Evolutionary conservation across 2,113 vertebrate species (phyloP).

Genomic region (Ciconia boyciana): DNA sequence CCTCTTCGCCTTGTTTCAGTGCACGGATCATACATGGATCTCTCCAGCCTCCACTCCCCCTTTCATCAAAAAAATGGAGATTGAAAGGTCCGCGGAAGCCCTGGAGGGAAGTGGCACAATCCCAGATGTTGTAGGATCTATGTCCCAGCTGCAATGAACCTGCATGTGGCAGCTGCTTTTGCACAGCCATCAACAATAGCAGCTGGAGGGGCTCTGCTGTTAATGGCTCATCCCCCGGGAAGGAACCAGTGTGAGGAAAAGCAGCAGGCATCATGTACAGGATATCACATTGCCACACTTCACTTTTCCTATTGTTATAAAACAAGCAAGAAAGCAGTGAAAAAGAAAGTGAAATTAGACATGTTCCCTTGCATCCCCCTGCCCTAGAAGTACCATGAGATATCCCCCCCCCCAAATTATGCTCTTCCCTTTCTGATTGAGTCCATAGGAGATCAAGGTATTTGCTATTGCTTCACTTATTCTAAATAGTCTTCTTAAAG

Average conservation of each 20-base stretch:
- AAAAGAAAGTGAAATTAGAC: constrained; percentile 20
- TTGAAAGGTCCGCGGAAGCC: neutral
- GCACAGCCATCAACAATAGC: neutral
- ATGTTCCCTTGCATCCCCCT: neutral
- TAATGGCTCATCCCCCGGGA: neutral
- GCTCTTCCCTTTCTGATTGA: neutral
- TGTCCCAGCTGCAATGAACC: neutral
- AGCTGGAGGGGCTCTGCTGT: constrained; percentile 45
- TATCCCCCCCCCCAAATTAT: neutral
- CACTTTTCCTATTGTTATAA: constrained; percentile 30
- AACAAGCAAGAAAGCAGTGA: neutral
- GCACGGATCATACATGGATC: neutral
- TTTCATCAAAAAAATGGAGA: neutral
- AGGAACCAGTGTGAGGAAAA: constrained; percentile 11
- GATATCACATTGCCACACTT: neutral
- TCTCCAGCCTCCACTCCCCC: neutral
- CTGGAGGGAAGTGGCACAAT: constrained; percentile 8
- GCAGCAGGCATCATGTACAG: neutral
- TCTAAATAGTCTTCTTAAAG: constrained; percentile 15
- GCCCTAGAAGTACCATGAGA: neutral
- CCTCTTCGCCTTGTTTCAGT: neutral
- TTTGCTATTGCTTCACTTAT: constrained; percentile 25
- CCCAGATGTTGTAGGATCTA: neutral
- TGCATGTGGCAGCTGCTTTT: constrained; percentile 12
- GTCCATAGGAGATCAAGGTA: neutral